Evolutionary conservation across 2,797 vertebrate species (phyloP).

Genomic region (Helicolenus hilgendorfi): DNA sequence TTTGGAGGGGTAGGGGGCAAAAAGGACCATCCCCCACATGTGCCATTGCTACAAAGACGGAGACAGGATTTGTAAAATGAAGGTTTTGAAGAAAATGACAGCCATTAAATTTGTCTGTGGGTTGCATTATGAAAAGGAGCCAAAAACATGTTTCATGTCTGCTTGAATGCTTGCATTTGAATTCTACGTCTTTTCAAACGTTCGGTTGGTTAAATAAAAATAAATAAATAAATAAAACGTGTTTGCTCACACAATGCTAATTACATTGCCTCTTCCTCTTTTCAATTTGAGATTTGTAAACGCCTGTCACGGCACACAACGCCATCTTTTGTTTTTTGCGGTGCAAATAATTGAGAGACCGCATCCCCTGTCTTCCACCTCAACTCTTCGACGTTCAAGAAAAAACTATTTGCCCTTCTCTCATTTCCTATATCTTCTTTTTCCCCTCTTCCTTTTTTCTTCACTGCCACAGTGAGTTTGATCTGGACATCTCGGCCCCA

Average conservation of each 20-base stretch:
- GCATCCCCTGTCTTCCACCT: not conserved
- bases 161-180: slow-evolving; percentile 47
- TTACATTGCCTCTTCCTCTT: slow-evolving; percentile 3
- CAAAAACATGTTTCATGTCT: slow-evolving; percentile 27
- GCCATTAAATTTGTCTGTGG: slow-evolving; percentile 59
- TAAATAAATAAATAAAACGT: not conserved
- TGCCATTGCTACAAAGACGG: slow-evolving; percentile 60
- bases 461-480: slow-evolving; percentile 52
- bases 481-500: slow-evolving; percentile 80
- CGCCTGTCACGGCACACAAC: not conserved
- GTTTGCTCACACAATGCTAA: slow-evolving; percentile 22
- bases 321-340: not conserved
- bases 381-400: not conserved
- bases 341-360: slow-evolving; percentile 13
- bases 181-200: slow-evolving; percentile 31
- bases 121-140: slow-evolving; percentile 36
- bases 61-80: slow-evolving; percentile 49
- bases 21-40: slow-evolving; percentile 45
- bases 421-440: slow-evolving; percentile 14
- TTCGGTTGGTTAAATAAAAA: slow-evolving; percentile 36
- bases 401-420: slow-evolving; percentile 32
- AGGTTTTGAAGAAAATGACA: slow-evolving; percentile 61
- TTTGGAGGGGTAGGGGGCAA: not conserved
- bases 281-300: slow-evolving; percentile 18
- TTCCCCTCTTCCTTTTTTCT: not conserved